Conservation (phyloP, 2,113 vertebrate genomes). For the Pomatostomus ruficeps region DNA sequence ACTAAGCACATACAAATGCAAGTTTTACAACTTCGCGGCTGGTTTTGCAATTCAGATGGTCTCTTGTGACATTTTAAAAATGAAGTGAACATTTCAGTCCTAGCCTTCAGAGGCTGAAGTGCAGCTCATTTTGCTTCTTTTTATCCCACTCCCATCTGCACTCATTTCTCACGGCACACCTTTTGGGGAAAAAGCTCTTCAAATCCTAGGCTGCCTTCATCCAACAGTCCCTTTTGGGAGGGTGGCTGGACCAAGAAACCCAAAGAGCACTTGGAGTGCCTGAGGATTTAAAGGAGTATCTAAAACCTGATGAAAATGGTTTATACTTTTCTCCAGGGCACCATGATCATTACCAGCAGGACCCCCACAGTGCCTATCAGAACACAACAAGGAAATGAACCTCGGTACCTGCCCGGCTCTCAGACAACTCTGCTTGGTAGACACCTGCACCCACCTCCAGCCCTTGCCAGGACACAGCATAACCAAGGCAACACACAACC, state of each 20-base stretch:
- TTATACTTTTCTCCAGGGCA: background rate
- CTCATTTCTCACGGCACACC: background rate
- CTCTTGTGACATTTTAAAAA: background rate
- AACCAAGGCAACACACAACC: background rate
- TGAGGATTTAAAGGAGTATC: background rate
- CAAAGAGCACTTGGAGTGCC: background rate
- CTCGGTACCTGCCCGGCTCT: accelerated
- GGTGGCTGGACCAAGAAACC: background rate
- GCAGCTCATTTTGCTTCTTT: background rate
- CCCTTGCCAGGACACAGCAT: accelerated
- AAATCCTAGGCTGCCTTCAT: background rate
- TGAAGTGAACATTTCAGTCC: background rate
- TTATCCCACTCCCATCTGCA: background rate
- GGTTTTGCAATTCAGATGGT: background rate
- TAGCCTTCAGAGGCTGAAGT: background rate
- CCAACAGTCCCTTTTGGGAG: background rate
- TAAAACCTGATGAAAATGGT: background rate
- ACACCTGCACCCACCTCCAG: background rate
- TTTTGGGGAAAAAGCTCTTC: background rate
- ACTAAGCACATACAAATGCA: background rate
- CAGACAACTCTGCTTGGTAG: background rate
- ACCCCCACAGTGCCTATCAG: background rate
- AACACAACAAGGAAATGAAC: background rate
- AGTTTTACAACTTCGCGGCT: background rate
- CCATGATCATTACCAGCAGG: background rate